Evolutionary conservation across 2,113 vertebrate species (phyloP).

Genomic region (Hyperopisus bebe): DNA sequence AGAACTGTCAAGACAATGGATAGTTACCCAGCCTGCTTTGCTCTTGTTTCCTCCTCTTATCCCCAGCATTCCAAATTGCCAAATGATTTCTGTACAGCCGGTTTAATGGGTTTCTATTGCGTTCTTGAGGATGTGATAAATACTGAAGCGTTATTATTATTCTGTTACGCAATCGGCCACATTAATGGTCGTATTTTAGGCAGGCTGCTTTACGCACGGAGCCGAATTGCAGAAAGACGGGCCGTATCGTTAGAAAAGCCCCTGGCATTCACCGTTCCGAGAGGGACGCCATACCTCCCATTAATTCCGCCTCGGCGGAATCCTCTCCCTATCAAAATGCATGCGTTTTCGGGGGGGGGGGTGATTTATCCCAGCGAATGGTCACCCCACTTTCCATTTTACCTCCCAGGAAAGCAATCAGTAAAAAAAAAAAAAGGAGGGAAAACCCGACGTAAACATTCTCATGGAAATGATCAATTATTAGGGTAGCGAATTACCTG

Average conservation of each 20-base stretch:
- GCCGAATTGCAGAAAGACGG: not conserved
- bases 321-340: not conserved
- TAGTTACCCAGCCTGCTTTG: not conserved
- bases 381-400: not conserved
- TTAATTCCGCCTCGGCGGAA: not conserved
- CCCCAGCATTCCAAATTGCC: constrained; percentile 5
- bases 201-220: not conserved
- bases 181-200: not conserved
- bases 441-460: not conserved
- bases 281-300: not conserved
- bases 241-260: not conserved
- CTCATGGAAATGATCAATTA: not conserved
- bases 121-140: not conserved
- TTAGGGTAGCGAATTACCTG: not conserved
- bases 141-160: not conserved
- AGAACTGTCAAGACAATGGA: constrained; percentile 17
- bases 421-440: not conserved
- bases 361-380: not conserved
- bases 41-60: not conserved
- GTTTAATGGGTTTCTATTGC: constrained; percentile 7
- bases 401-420: not conserved
- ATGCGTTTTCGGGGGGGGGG: not conserved
- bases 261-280: no score
- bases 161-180: not conserved
- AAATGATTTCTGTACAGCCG: not conserved